Conservation (phyloP, 2,797 vertebrate genomes). For the Lerista edwardsae region DNA sequence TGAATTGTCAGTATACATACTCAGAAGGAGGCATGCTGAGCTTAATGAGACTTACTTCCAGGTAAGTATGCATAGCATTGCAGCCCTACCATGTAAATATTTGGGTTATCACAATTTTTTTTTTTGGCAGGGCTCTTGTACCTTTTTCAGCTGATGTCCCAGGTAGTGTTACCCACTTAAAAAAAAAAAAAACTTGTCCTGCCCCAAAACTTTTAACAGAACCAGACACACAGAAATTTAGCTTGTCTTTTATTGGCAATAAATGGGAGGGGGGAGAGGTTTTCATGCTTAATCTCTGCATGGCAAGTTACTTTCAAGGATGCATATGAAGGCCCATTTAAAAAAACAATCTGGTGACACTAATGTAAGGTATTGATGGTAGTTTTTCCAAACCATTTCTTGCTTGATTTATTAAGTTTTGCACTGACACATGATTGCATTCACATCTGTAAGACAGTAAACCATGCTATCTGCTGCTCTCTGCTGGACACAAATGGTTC, state of each 20-base stretch:
- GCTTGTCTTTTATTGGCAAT: too few species aligned
- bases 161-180: neutral
- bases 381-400: neutral
- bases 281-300: neutral
- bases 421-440: neutral
- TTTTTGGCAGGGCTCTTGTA: neutral
- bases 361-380: too few species aligned
- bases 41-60: too few species aligned
- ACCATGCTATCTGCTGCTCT: conserved; percentile 5
- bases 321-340: neutral
- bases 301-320: neutral
- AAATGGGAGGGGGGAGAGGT: neutral
- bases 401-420: neutral
- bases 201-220: neutral
- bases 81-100: too few species aligned
- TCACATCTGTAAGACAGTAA: neutral
- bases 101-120: too few species aligned
- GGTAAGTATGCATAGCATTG: too few species aligned
- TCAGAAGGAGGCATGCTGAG: too few species aligned
- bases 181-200: neutral
- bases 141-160: neutral
- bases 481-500: neutral
- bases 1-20: too few species aligned
- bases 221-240: neutral
- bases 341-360: neutral